These are phyloP conservation scores for Dendrolimus houi DNA, from an alignment of 2,888 invertebrate species.

Conservation along the genomic window DNA sequence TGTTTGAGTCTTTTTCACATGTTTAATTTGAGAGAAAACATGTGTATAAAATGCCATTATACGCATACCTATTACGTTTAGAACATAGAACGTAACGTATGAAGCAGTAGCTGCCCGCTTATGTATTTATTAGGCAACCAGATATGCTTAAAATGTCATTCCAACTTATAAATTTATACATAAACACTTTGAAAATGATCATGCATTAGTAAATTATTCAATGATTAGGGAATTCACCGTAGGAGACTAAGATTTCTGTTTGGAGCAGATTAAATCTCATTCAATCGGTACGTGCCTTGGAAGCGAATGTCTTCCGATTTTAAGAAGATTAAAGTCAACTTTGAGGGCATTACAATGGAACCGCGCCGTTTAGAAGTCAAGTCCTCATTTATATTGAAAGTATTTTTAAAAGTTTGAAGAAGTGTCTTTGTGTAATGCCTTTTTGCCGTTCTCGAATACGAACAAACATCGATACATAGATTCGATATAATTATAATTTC, in stretches of 20 bases:
- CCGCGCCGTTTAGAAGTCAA: slow-evolving; percentile 30
- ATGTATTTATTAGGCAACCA: slow-evolving; percentile 16
- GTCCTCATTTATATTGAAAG: slow-evolving; percentile 32
- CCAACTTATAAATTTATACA: slow-evolving; percentile 14
- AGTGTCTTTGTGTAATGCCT: slow-evolving; percentile 31
- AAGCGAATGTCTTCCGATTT: slow-evolving; percentile 57
- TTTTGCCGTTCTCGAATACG: slow-evolving; percentile 31
- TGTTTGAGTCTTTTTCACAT: background rate
- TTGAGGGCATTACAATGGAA: slow-evolving; percentile 40
- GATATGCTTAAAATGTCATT: background rate
- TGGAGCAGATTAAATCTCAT: slow-evolving; percentile 64
- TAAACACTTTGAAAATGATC: slow-evolving; percentile 33
- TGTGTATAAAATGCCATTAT: background rate
- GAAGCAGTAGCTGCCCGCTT: background rate
- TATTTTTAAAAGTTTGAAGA: slow-evolving; percentile 24
- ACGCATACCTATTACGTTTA: background rate
- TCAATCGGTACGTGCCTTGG: slow-evolving; percentile 63
- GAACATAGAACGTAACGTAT: background rate
- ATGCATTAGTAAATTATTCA: slow-evolving; percentile 58
- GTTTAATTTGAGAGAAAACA: background rate
- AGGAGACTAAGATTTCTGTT: slow-evolving; percentile 40
- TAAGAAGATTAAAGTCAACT: slow-evolving; percentile 61
- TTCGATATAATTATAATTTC: slow-evolving; percentile 56
- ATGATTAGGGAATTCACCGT: slow-evolving; percentile 51
- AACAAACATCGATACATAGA: slow-evolving; percentile 32